phyloP scores from a whole-genome alignment of 2,888 invertebrate species.

The Microplitis manilae region DNA sequence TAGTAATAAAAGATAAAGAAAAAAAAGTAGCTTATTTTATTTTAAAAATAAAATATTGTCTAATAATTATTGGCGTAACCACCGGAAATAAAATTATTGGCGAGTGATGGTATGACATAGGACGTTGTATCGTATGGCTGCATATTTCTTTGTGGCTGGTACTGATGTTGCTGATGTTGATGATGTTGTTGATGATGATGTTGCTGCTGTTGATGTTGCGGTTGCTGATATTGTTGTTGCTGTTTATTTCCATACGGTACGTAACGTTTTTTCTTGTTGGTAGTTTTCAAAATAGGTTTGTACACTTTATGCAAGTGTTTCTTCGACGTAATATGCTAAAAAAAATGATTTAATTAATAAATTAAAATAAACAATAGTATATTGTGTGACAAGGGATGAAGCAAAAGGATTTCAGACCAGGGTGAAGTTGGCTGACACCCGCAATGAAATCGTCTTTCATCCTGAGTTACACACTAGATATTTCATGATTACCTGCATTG shows the following conservation, averaged over 20 bases:
- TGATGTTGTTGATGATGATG: constrained; percentile 25
- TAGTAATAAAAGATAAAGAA: neutral
- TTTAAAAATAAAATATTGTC: neutral
- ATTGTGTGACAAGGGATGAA: too few relatives aligned
- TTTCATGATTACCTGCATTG: neutral
- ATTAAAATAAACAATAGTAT: neutral
- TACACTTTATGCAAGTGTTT: constrained; percentile 67
- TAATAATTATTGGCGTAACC: constrained; percentile 26
- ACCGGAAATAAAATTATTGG: constrained; percentile 38
- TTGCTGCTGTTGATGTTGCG: constrained; percentile 38
- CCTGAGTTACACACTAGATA: too few relatives aligned
- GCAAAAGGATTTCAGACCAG: too few relatives aligned
- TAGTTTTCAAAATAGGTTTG: constrained; percentile 51
- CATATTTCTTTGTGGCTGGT: neutral
- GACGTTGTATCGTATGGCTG: neutral
- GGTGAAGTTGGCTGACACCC: too few relatives aligned
- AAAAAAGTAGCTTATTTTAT: neutral
- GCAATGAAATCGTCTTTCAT: neutral
- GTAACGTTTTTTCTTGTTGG: constrained; percentile 59
- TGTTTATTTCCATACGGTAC: constrained; percentile 61
- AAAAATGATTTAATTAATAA: constrained; percentile 8
- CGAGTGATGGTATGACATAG: constrained; percentile 29
- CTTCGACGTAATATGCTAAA: constrained; percentile 66
- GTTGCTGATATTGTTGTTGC: constrained; percentile 38
- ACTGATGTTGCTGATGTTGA: neutral